Evolutionary conservation across 2,888 invertebrate genomes (phyloP).

Genomic region (Ephialtes manifestator): DNA sequence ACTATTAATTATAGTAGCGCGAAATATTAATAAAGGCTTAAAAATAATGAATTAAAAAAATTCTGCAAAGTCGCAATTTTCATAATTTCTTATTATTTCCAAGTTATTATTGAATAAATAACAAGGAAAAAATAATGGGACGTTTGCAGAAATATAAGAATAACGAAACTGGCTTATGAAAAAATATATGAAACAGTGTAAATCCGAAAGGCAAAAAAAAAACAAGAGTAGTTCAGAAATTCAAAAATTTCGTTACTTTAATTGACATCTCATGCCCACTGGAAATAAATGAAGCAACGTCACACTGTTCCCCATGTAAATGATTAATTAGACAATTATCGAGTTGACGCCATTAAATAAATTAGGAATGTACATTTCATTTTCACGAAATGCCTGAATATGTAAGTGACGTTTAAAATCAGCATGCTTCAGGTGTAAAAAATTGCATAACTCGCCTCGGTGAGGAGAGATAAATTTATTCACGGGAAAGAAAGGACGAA

Average conservation of each 20-base stretch:
- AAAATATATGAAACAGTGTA: too few species aligned
- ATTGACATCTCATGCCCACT: too few species aligned
- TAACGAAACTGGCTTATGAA: too few species aligned
- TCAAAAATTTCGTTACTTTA: too few species aligned
- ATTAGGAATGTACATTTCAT: slow-evolving; percentile 17
- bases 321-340: slow-evolving; percentile 1
- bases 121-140: not conserved
- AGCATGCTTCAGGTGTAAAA: slow-evolving; percentile 28
- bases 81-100: too few species aligned
- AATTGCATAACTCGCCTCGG: slow-evolving; percentile 14
- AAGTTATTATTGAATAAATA: too few species aligned
- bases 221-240: too few species aligned
- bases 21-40: not conserved
- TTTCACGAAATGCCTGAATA: not conserved
- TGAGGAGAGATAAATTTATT: slow-evolving; percentile 27
- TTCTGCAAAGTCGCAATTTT: too few species aligned
- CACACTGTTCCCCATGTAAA: not conserved
- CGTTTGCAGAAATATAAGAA: not conserved
- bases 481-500: slow-evolving; percentile 14
- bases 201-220: too few species aligned
- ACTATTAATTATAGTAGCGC: not conserved
- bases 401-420: slow-evolving; percentile 29
- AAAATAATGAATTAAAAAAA: too few species aligned
- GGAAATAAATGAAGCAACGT: too few species aligned
- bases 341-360: slow-evolving; percentile 1